phyloP scores from a whole-genome alignment of 2,797 vertebrate genomes.

The Lepidocolaptes lacrymiger region DNA sequence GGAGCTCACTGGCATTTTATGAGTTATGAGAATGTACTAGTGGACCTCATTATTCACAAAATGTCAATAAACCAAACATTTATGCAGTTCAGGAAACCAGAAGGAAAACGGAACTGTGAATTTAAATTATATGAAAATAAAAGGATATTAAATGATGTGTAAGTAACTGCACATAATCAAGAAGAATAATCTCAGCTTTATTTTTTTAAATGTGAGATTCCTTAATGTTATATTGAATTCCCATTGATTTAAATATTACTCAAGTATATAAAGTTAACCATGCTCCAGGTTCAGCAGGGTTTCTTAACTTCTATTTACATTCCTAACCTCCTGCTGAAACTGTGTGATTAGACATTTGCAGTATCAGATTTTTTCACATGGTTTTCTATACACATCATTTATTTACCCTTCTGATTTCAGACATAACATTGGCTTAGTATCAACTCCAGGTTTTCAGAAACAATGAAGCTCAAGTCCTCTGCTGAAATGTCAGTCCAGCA shows the following conservation, averaged over 20 bases:
- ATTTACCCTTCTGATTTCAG: conserved; percentile 13
- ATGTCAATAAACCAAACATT: conserved; percentile 2
- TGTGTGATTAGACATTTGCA: conserved; percentile 7
- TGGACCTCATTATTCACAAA: conserved; percentile 33
- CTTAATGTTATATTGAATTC: not conserved
- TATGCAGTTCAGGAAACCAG: conserved; percentile 11
- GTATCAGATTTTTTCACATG: not conserved
- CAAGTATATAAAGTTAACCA: not conserved
- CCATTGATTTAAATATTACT: not conserved
- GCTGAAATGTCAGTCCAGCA: not conserved
- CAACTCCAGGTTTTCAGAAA: not conserved
- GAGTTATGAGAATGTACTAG: not conserved
- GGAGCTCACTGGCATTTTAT: not conserved
- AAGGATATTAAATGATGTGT: not conserved
- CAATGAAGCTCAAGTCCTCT: not conserved
- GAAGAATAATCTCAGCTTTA: not conserved
- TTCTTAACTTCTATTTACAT: conserved; percentile 1
- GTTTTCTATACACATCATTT: not conserved
- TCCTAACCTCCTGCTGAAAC: conserved; percentile 23
- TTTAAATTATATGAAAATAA: conserved; percentile 2
- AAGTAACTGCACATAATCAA: not conserved
- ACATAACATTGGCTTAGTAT: not conserved
- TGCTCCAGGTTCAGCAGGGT: not conserved
- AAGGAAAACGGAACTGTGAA: not conserved
- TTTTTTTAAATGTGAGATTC: not conserved